phyloP scores from a whole-genome alignment of 2,113 vertebrate species.

The Cinclus cinclus region DNA sequence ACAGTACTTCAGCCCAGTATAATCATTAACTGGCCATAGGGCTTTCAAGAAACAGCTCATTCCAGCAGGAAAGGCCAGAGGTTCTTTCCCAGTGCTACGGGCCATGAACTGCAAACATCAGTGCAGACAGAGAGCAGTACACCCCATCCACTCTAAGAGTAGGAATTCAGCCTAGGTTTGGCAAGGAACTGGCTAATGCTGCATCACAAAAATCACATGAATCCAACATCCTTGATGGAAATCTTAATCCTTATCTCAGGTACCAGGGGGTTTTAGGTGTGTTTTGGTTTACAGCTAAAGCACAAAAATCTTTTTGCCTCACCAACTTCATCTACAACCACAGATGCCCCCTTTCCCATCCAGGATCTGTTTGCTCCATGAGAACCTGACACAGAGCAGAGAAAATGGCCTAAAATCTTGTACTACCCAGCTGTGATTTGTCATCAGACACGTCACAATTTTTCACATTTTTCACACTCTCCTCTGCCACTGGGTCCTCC shows the following conservation, averaged over 20 bases:
- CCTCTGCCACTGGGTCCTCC: not conserved
- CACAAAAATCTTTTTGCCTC: not conserved
- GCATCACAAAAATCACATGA: not conserved
- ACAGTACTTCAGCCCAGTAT: slow-evolving; percentile 16
- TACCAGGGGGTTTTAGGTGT: not conserved
- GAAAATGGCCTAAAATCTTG: slow-evolving; percentile 63
- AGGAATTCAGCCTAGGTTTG: not conserved
- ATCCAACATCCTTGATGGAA: not conserved
- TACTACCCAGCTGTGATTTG: slow-evolving; percentile 23
- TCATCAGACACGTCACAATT: not conserved
- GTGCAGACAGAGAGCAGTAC: not conserved
- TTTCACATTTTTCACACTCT: not conserved
- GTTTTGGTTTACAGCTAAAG: slow-evolving; percentile 26
- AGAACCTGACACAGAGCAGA: not conserved
- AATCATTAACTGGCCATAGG: not conserved
- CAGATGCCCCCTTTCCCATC: not conserved
- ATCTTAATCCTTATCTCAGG: not conserved
- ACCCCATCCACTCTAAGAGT: not conserved
- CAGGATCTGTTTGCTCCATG: not conserved
- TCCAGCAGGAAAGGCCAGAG: not conserved
- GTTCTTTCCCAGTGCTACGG: not conserved
- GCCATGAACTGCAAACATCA: not conserved
- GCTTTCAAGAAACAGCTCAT: not conserved
- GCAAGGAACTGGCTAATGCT: not conserved
- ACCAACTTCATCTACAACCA: not conserved